phyloP scores from a whole-genome alignment of 2,888 invertebrate species.

The Catocala sponsa region DNA sequence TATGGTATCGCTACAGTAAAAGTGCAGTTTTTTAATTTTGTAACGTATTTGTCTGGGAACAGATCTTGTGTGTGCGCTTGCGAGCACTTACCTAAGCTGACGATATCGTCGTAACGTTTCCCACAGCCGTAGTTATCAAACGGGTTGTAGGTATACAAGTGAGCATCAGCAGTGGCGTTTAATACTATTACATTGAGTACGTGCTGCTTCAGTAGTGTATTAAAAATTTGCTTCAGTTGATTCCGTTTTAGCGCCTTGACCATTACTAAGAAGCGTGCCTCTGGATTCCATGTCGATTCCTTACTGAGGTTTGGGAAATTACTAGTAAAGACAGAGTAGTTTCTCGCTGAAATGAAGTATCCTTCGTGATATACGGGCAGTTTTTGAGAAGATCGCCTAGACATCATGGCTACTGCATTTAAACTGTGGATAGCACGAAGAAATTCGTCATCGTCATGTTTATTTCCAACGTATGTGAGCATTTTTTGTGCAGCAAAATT shows the following conservation, averaged over 20 bases:
- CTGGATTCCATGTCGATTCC: constrained; percentile 63
- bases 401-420: constrained; percentile 19
- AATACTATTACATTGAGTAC: constrained; percentile 58
- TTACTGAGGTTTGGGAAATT: constrained; percentile 41
- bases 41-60: constrained; percentile 55
- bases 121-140: constrained; percentile 72
- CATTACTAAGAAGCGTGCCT: constrained; percentile 58
- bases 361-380: constrained; percentile 32
- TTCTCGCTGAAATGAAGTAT: constrained; percentile 54
- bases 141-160: constrained; percentile 69
- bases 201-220: constrained; percentile 55
- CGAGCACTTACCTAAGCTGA: constrained; percentile 63
- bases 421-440: constrained; percentile 25
- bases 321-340: constrained; percentile 39
- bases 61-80: constrained; percentile 36
- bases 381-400: background rate
- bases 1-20: constrained; percentile 58
- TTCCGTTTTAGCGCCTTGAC: constrained; percentile 44
- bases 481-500: constrained; percentile 32
- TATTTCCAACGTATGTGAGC: constrained; percentile 28
- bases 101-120: constrained; percentile 59
- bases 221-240: constrained; percentile 56
- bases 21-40: constrained; percentile 64
- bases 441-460: constrained; percentile 22
- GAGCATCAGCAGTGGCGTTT: constrained; percentile 53